Evolutionary conservation across 2,888 invertebrate genomes (phyloP), one percentile per base, ranked within the genome.

Genomic region (Dryococelus australis): DNA sequence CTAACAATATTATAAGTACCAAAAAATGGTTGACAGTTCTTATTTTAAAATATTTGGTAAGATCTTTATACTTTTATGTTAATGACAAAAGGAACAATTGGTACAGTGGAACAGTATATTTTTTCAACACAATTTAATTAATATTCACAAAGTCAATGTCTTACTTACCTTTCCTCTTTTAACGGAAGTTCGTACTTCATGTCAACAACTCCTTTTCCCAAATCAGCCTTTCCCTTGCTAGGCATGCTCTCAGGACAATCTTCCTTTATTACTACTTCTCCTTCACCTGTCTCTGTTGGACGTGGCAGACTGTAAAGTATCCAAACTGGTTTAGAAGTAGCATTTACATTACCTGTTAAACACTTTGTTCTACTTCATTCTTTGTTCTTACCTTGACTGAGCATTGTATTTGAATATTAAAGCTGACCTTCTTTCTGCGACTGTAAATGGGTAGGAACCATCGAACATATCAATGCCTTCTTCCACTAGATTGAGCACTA

Each of bases 401-500:
- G 35, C 65, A 8, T 16, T 86, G 65, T 28, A 95, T 90, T 93
- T 93, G 87, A 96, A 94, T 0, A 94, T 94, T 80, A 98, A 92
- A 0, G 96, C 97, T 88, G 95, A 94, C 4, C 95, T 95, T 88
- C 95, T 93, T 90, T 96, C 95, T 0, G 97, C 95, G 13, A 96
- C 93, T 88, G 95, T 93, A 87, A 95, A 95, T 53, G 97, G 96
- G 92, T 97, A 97, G 0, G 98, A 96, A 0, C 97, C 96, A 91
- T 99, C 98, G 92, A 99, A 98, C 24, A 98, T 91, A 92, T 99
- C 99, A 90, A 98, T 94, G 27, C 98, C 98, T 51, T 95, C 91
- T 89, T 95, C 93, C 53, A 98, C 94, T 0, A 98, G 94, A 88
- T 95, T 93, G 87, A 98, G 91, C 80, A 97, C 93, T 47, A 95